These are phyloP conservation scores for Pavo muticus DNA, from an alignment of 2,113 vertebrate species.

Conservation along the genomic window DNA sequence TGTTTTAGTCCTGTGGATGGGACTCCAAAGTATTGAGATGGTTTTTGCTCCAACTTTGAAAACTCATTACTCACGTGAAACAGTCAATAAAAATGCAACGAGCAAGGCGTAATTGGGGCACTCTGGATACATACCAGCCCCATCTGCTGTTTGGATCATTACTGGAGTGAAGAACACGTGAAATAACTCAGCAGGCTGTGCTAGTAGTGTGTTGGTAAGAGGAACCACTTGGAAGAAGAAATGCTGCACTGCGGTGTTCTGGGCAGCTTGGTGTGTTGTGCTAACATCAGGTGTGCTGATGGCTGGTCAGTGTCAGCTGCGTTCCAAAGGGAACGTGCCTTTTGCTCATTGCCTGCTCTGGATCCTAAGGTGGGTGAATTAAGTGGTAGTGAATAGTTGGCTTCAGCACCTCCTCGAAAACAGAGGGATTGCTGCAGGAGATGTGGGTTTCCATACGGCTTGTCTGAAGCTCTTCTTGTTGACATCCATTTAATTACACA, in stretches of 20 bases:
- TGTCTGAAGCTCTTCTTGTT: not conserved
- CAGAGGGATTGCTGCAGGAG: not conserved
- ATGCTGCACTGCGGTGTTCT: not conserved
- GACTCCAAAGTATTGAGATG: not conserved
- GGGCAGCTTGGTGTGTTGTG: not conserved
- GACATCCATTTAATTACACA: not conserved
- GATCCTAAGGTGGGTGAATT: not conserved
- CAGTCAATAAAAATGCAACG: not conserved
- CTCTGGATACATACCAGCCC: not conserved
- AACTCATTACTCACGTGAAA: not conserved
- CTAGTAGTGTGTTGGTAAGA: not conserved
- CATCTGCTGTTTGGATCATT: not conserved
- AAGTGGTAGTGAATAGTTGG: not conserved
- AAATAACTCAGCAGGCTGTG: not conserved
- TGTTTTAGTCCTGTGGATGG: not conserved
- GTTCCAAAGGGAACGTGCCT: not conserved
- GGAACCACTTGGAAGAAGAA: not conserved
- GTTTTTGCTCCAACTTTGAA: not conserved
- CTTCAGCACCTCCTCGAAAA: not conserved
- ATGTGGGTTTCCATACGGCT: not conserved
- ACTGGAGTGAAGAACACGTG: not conserved
- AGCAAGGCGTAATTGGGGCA: not conserved
- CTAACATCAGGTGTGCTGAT: not conserved
- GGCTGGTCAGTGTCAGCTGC: accelerated
- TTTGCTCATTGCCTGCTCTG: not conserved